Percentiles rank a stretch among this genome's conserved stretches.
These are phyloP conservation scores for Coptotermes formosanus DNA, from an alignment of 1,140 invertebrate genomes.

Conservation along the genomic window DNA sequence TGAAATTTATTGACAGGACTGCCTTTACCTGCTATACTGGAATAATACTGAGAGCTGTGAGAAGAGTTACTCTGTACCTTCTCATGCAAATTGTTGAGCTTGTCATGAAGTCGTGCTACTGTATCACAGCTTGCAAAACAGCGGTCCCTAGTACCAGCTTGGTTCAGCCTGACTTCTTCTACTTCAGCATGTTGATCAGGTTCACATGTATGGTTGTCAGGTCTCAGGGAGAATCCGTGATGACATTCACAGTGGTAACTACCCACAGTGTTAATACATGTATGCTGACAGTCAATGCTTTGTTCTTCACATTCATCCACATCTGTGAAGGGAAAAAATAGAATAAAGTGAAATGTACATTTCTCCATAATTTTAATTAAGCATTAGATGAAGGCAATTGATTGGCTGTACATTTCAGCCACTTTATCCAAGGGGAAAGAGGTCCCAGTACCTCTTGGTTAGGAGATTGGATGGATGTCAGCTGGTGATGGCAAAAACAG, in stretches of 20 bases:
- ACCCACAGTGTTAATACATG: constrained; percentile 60
- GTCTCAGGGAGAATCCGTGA: constrained; percentile 51
- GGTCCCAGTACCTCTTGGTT: too few relatives aligned
- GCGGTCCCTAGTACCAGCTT: constrained; percentile 44
- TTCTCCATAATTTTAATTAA: too few relatives aligned
- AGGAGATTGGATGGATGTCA: too few relatives aligned
- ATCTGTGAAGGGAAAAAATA: constrained; percentile 49
- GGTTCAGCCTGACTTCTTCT: constrained; percentile 15
- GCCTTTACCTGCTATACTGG: too few relatives aligned
- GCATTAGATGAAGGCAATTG: too few relatives aligned
- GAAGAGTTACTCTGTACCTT: constrained; percentile 40
- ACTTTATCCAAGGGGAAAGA: too few relatives aligned
- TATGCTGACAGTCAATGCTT: constrained; percentile 58
- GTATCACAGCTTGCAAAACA: constrained; percentile 62
- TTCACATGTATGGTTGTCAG: constrained; percentile 62
- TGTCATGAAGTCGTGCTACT: constrained; percentile 55
- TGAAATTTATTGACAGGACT: too few relatives aligned
- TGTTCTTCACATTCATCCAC: constrained; percentile 68
- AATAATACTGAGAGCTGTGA: too few relatives aligned
- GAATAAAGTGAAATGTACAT: too few relatives aligned
- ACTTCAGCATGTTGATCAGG: constrained; percentile 32
- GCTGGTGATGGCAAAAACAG: too few relatives aligned
- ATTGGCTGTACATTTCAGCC: too few relatives aligned
- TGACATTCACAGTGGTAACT: constrained; percentile 57
- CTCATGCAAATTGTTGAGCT: constrained; percentile 56